Evolutionary conservation across 2,888 invertebrate species (phyloP).

Genomic region (Plemyria rubiginata): DNA sequence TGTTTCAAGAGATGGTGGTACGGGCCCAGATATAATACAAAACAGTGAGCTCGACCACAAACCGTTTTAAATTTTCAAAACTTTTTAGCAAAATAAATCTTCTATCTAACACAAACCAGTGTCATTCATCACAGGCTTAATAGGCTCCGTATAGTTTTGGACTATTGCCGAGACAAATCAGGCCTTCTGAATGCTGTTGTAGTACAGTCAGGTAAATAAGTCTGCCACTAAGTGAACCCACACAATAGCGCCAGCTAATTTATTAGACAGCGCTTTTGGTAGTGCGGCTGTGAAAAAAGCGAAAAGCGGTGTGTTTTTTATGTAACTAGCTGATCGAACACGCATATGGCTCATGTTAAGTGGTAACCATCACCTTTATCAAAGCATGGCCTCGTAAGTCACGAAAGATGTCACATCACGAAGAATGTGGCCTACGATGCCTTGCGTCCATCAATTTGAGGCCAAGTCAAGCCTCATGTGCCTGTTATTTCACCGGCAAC

Average conservation of each 20-base stretch:
- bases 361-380: no score
- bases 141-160: slow-evolving; percentile 35
- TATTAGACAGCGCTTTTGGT: slow-evolving; percentile 72
- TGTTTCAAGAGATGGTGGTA: no score
- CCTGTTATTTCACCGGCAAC: no score
- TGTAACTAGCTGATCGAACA: no score
- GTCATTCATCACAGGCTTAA: slow-evolving; percentile 3
- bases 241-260: slow-evolving; percentile 76
- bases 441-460: no score
- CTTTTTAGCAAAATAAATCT: not conserved
- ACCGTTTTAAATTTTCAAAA: not conserved
- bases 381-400: no score
- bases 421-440: no score
- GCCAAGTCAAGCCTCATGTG: no score
- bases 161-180: slow-evolving; percentile 43
- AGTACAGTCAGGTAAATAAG: slow-evolving; percentile 73
- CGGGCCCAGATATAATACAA: no score
- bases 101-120: not conserved
- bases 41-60: no score
- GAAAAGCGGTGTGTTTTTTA: not conserved
- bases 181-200: slow-evolving; percentile 49
- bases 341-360: no score
- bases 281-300: slow-evolving; percentile 45
- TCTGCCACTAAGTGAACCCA: slow-evolving; percentile 75
- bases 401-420: no score